Percentiles rank a stretch among this genome's conserved stretches.
Evolutionary conservation across 1,140 invertebrate genomes (phyloP).

Genomic region (Megalopta genalis): DNA sequence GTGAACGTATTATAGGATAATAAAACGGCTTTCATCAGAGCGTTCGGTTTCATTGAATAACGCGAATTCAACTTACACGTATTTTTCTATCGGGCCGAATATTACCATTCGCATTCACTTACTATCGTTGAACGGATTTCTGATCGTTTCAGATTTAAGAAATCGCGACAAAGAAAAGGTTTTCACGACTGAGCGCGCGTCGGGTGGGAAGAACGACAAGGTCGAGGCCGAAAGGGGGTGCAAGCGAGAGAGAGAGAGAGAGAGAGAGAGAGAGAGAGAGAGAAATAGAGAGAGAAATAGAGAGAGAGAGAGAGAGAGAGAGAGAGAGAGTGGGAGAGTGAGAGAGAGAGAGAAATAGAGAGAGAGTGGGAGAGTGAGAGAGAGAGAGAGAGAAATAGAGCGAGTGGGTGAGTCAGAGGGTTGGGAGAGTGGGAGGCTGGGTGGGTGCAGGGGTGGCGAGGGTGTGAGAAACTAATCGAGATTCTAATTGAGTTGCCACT

Average conservation of each 20-base stretch:
- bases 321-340: slow-evolving; percentile 1
- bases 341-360: too few species aligned
- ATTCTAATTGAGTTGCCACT: slow-evolving; percentile 57
- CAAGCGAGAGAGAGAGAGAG: not conserved
- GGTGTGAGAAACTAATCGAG: slow-evolving; percentile 54
- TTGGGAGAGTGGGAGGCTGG: not conserved
- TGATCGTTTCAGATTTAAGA: not conserved
- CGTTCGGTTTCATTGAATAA: too few species aligned
- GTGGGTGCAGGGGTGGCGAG: not conserved
- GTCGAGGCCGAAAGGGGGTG: not conserved
- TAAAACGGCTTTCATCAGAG: too few species aligned
- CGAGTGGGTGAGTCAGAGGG: too few species aligned
- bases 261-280: not conserved
- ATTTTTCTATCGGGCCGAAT: too few species aligned
- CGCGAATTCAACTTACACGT: too few species aligned
- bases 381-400: not conserved
- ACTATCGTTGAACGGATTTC: not conserved
- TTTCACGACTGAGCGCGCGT: not conserved
- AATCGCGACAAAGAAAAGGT: not conserved
- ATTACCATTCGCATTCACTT: not conserved
- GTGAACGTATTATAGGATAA: too few species aligned
- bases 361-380: not conserved
- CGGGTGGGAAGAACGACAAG: slow-evolving; percentile 2
- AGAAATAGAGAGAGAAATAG: not conserved
- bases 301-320: not conserved